Evolutionary conservation across 2,113 vertebrate species (phyloP).

Genomic region (Carassius carassius): DNA sequence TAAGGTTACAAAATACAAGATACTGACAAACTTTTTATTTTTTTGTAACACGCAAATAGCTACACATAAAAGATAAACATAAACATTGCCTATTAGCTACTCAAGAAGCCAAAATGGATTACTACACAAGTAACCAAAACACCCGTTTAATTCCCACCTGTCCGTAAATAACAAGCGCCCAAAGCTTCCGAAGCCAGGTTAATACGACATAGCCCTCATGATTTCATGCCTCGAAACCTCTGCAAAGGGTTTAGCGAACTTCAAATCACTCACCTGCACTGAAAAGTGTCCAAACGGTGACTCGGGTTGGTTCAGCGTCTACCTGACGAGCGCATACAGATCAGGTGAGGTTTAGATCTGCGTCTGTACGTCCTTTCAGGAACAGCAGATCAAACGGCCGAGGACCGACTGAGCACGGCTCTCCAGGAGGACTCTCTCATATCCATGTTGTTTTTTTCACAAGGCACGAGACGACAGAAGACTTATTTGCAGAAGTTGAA

Average conservation of each 20-base stretch:
- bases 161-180: too few relatives aligned
- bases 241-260: background rate
- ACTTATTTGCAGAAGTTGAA: constrained; percentile 49
- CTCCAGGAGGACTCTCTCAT: background rate
- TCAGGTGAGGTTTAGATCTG: background rate
- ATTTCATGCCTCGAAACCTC: background rate
- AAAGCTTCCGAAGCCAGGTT: background rate
- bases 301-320: background rate
- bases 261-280: background rate
- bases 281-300: background rate
- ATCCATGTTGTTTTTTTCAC: constrained; percentile 7
- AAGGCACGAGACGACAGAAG: constrained; percentile 4
- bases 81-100: background rate
- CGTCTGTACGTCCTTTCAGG: background rate
- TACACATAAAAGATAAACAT: background rate
- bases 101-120: background rate
- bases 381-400: background rate
- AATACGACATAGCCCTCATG: background rate
- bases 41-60: background rate
- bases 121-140: too few relatives aligned
- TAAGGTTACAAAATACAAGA: background rate
- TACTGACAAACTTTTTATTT: too few relatives aligned
- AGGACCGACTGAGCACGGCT: background rate
- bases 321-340: background rate
- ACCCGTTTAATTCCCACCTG: background rate